Evolutionary conservation across 2,888 invertebrate species (phyloP), one percentile per base, ranked within the genome.

Genomic region (Rhagonycha lutea): DNA sequence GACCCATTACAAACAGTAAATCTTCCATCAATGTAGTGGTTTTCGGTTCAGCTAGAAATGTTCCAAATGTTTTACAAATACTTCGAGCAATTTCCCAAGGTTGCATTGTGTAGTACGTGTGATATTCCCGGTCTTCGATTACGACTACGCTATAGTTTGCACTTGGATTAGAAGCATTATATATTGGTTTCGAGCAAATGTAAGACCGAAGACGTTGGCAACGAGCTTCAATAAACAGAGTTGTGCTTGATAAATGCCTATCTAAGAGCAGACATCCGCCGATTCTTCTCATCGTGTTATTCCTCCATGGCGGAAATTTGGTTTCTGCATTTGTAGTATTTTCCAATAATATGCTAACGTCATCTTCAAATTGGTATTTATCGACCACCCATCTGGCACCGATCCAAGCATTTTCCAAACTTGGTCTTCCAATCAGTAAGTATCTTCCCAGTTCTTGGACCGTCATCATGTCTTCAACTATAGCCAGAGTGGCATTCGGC

Each of bases 321-420:
- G 2, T 7, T 1, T 0, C 3, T 4, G 12, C 1, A 2, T 47
- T 7, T n/a, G 47, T 47, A 2, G 2, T 8, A 5, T 47, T 47
- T 0, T n/a, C n/a, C 47, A 47, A 7, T 8, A 7, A 0, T 47
- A 47, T n/a, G n/a, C 47, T 47, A 2, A 5, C 0, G 8, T 47
- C 47, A n/a, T 5, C 47, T 47, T 47, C 47, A 47, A 47, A 47
- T 47, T 47, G 5, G 47, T 47, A 47, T 65, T 4, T 28, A 4
- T 8, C 8, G 1, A 7, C 0, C 7, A 7, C 2, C 47, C 47
- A 47, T n/a, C 2, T 47, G 89, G 90, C 90, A 0, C 90, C 90
- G 0, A 90, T 86, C 90, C 90, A 90, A 0, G 90, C 89, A 68
- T 86, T 88, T 70, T 90, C 90, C 11, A 90, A 89, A 89, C 89